These are phyloP conservation scores for Tetraneura akinire DNA, from an alignment of 1,140 invertebrate species.

Conservation along the genomic window DNA sequence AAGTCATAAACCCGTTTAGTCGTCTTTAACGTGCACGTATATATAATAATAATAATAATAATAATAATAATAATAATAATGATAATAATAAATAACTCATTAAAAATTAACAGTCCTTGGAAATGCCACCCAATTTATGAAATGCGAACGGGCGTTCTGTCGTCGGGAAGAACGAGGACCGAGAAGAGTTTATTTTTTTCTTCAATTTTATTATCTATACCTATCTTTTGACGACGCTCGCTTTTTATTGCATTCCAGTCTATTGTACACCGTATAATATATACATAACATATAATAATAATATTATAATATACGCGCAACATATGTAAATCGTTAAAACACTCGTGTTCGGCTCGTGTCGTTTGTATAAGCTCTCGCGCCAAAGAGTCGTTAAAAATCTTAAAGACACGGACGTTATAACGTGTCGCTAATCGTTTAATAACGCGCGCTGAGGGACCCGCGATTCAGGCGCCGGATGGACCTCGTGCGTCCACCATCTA, in stretches of 20 bases:
- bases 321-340: slow-evolving; percentile 51
- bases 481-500: too few relatives aligned
- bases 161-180: not conserved
- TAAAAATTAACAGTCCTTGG: slow-evolving; percentile 50
- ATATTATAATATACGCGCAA: too few relatives aligned
- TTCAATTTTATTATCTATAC: slow-evolving; percentile 32
- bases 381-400: slow-evolving; percentile 38
- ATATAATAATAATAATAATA: too few relatives aligned
- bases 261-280: slow-evolving; percentile 43
- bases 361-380: slow-evolving; percentile 1
- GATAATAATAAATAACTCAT: slow-evolving; percentile 19
- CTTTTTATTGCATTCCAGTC: slow-evolving; percentile 39
- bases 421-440: slow-evolving; percentile 46
- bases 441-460: not conserved
- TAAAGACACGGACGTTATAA: slow-evolving; percentile 27
- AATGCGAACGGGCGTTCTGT: not conserved
- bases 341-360: slow-evolving; percentile 33
- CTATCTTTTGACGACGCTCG: slow-evolving; percentile 33
- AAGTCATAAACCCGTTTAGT: slow-evolving; percentile 48
- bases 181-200: slow-evolving; percentile 29
- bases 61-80: too few relatives aligned
- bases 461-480: slow-evolving; percentile 17
- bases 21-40: not conserved
- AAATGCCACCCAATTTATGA: slow-evolving; percentile 49
- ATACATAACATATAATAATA: too few relatives aligned